Evolutionary conservation across 2,888 invertebrate genomes (phyloP).

Genomic region (Cryptocheilus praepositus): DNA sequence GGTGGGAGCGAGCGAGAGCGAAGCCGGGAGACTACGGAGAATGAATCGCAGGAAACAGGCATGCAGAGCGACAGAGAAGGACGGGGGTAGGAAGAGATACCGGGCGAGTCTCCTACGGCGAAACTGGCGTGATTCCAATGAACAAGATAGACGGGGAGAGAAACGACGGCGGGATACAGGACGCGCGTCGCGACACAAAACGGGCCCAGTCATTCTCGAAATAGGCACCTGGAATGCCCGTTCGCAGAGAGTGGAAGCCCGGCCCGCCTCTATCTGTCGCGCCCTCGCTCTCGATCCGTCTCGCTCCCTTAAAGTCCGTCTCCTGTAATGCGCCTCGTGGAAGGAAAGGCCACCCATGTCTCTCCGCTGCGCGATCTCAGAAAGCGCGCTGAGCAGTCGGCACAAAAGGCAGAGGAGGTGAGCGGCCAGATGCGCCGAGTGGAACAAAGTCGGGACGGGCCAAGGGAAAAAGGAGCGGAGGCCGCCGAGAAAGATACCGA

Average conservation of each 20-base stretch:
- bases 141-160: slow-evolving; percentile 18
- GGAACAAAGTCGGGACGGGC: too few species aligned
- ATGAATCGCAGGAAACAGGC: slow-evolving; percentile 1
- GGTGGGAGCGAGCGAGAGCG: slow-evolving; percentile 18
- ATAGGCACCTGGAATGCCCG: slow-evolving; percentile 54
- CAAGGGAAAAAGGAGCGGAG: neutral
- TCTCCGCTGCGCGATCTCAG: slow-evolving; percentile 34
- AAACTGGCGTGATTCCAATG: slow-evolving; percentile 54
- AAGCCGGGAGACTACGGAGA: neutral
- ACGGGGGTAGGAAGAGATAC: slow-evolving; percentile 11
- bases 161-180: neutral
- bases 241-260: slow-evolving; percentile 26
- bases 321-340: slow-evolving; percentile 33
- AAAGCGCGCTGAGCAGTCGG: slow-evolving; percentile 26
- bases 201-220: slow-evolving; percentile 55
- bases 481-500: slow-evolving; percentile 43
- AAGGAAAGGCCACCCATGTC: slow-evolving; percentile 50
- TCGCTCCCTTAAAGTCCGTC: slow-evolving; percentile 9
- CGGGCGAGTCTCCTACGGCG: slow-evolving; percentile 32
- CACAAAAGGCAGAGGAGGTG: slow-evolving; percentile 32
- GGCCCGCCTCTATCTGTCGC: slow-evolving; percentile 11
- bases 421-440: slow-evolving; percentile 31
- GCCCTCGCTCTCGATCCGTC: neutral
- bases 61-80: slow-evolving; percentile 3
- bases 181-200: slow-evolving; percentile 46